Evolutionary conservation across 1,140 invertebrate species (phyloP), one percentile per base, ranked within the genome.

Genomic region (Eurosta solidaginis): DNA sequence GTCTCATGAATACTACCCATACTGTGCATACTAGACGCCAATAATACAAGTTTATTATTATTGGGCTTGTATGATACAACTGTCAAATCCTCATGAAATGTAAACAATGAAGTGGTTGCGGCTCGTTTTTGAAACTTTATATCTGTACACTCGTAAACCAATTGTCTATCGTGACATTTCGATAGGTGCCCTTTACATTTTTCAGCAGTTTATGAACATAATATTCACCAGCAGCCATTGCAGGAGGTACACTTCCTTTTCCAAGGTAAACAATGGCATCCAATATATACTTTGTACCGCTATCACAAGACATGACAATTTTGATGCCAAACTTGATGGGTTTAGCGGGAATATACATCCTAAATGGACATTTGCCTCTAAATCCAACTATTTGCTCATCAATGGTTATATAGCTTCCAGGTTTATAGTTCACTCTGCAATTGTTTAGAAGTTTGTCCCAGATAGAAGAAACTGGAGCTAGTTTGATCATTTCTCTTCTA

Each of bases 301-400:
- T 77, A 76, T 86, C 84, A 33, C 54, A 78, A 7, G 87, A 44
- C 33, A 76, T 79, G 63, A 81, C 81, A 42, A 87, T 80, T 81
- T 89, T 89, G 74, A 89, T 81, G 3, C 88, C 89, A 82, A 89
- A 90, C 79, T 86, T 85, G 12, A 77, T 80, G 25, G 86, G 85
- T 47, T 88, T 87, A 25, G 45, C 75, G 17, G 80, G 80, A n/a
- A n/a, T n/a, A n/a, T n/a, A n/a, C n/a, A n/a, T n/a, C n/a, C n/a
- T n/a, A n/a, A n/a, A n/a, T n/a, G n/a, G n/a, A n/a, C n/a, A n/a
- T n/a, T n/a, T n/a, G n/a, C n/a, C n/a, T n/a, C n/a, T n/a, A n/a
- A n/a, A n/a, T n/a, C n/a, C n/a, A n/a, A n/a, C n/a, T n/a, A n/a
- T n/a, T n/a, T n/a, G n/a, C n/a, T n/a, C n/a, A n/a, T n/a, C n/a